phyloP scores from a whole-genome alignment of 2,888 invertebrate genomes.

The Apomyelois bistriatella region DNA sequence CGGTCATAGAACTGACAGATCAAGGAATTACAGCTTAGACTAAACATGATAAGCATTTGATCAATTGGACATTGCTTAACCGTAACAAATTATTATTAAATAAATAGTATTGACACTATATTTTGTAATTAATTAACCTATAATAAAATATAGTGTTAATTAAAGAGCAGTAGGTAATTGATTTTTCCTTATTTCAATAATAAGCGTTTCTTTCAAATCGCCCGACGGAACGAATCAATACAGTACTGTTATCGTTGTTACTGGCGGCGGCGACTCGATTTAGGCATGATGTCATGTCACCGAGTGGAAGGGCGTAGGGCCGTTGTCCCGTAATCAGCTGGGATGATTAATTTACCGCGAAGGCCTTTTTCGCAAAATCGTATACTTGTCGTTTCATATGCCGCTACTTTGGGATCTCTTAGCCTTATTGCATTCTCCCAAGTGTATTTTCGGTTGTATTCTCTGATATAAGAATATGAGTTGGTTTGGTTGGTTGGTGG shows the following conservation, averaged over 20 bases:
- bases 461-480: no score
- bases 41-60: no score
- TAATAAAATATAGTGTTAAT: no score
- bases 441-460: no score
- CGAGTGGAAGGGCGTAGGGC: not conserved
- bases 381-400: no score
- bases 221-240: not conserved
- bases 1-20: not conserved
- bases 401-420: no score
- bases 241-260: not conserved
- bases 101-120: no score
- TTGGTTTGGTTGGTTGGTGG: no score
- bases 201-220: not conserved
- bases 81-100: not conserved
- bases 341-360: not conserved
- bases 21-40: not conserved
- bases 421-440: no score
- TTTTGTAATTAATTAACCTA: no score
- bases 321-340: not conserved
- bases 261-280: not conserved
- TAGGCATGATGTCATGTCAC: conserved; percentile 6
- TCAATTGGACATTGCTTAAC: not conserved
- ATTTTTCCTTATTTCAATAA: not conserved
- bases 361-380: not conserved
- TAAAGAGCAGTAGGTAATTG: not conserved